Base-by-base conservation (phyloP, 2,888 invertebrate genomes). In the Anthrax anthrax region DNA sequence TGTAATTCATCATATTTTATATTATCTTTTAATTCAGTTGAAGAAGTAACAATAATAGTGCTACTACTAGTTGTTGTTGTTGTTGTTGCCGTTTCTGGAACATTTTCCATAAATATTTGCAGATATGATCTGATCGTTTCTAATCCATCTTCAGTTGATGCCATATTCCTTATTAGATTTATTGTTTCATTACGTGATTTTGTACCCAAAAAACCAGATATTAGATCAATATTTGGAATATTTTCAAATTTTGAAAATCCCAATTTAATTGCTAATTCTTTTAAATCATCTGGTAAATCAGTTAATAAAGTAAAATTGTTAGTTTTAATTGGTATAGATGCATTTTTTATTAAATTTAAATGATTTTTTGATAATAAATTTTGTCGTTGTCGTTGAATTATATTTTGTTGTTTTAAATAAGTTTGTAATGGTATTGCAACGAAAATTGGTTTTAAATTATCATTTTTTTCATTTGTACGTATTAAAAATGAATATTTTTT, bases 111-210 rank as follows among this genome's bases (percentile, higher is more conserved):
- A 32, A 32, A 32, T 32, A 32, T 32, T 12, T 32, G 17, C 2
- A 39, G 4, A 39, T 39, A 47, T 29, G 32, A 42, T 34, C 29
- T 37, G 27, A 51, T 50, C 17, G 49, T 41, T 12, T 41, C 38
- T 8, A 38, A n/a, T 17, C 51, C 51, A 39, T 46, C 47, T 19
- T 39, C 37, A 2, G 47, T 48, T 17, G 47, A 19, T 18, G 46
- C 43, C 18, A 50, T 39, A 17, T 50, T 49, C 17, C 46, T 37
- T 5, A 51, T 46, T 3, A 32, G 13, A 37, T 50, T 14, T 17
- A 47, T 29, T 6, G 51, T 50, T 44, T 51, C 51, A 13, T 45
- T 46, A 9, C 18, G 16, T 14, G 44, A 42, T 27, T 42, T 44
- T 18, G 50, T 48, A 9, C 50, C 51, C 12, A 51, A 6, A 13